Conservation (phyloP, 1,140 invertebrate genomes). For the Caenorhabditis briggsae region DNA sequence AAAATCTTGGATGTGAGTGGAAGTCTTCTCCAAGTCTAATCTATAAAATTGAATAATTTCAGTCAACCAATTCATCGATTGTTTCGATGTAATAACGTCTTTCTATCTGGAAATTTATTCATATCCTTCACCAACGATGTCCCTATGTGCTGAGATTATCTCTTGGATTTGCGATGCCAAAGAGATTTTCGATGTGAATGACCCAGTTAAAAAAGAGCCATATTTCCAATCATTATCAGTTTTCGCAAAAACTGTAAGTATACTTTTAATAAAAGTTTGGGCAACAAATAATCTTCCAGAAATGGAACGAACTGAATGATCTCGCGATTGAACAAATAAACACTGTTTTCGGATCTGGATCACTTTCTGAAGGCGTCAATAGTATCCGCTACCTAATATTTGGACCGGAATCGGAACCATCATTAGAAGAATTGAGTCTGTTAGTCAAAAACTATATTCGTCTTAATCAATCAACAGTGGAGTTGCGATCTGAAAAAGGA, state of each 20-base stretch:
- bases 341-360: background rate
- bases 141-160: background rate
- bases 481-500: background rate
- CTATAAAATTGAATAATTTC: background rate
- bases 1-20: conserved; percentile 6
- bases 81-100: background rate
- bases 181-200: background rate
- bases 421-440: background rate
- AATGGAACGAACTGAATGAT: conserved; percentile 29
- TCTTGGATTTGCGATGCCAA: background rate
- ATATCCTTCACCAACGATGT: background rate
- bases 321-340: background rate
- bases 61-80: background rate
- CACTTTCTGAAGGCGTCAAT: background rate
- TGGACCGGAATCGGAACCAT: background rate
- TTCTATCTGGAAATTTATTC: background rate
- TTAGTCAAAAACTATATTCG: background rate
- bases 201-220: background rate
- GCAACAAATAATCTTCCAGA: background rate
- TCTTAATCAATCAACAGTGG: background rate
- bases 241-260: conserved; percentile 7
- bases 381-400: background rate
- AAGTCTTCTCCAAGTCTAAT: background rate
- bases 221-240: background rate
- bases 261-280: background rate